A percentile compares a stretch with the other conserved stretches of the same genome.
phyloP scores from a whole-genome alignment of 2,797 vertebrate species.

The Gastrophryne carolinensis region DNA sequence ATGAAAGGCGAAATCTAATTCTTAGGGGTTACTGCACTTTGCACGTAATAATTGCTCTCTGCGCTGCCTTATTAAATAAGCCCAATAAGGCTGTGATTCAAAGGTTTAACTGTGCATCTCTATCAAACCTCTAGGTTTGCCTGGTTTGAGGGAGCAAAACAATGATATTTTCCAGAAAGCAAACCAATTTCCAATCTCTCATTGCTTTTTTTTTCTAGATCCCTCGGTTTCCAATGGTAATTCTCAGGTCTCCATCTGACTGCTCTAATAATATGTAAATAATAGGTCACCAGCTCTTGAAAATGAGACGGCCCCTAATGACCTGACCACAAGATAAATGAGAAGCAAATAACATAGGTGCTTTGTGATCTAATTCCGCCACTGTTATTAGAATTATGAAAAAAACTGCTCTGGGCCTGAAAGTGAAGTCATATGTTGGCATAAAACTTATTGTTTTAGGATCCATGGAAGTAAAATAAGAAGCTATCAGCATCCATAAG shows the following conservation, averaged over 20 bases:
- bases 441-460: conserved; percentile 56
- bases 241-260: conserved; percentile 49
- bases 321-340: conserved; percentile 76
- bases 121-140: conserved; percentile 32
- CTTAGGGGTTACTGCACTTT: not conserved
- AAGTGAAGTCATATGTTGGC: conserved; percentile 57
- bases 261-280: conserved; percentile 72
- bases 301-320: conserved; percentile 70
- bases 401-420: conserved; percentile 58
- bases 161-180: conserved; percentile 44
- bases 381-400: conserved; percentile 76
- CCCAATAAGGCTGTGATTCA: not conserved
- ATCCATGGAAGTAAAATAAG: conserved; percentile 45
- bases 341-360: conserved; percentile 73
- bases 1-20: not conserved
- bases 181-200: conserved; percentile 35
- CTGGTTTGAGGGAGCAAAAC: conserved; percentile 65
- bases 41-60: not conserved
- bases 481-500: conserved; percentile 49
- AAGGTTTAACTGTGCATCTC: not conserved
- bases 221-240: conserved; percentile 44
- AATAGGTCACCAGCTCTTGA: conserved; percentile 72
- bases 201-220: conserved; percentile 47
- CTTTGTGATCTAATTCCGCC: conserved; percentile 72
- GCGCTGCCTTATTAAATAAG: not conserved